These are phyloP conservation scores for Catocala nupta DNA, from an alignment of 2,888 invertebrate genomes.

Conservation along the genomic window DNA sequence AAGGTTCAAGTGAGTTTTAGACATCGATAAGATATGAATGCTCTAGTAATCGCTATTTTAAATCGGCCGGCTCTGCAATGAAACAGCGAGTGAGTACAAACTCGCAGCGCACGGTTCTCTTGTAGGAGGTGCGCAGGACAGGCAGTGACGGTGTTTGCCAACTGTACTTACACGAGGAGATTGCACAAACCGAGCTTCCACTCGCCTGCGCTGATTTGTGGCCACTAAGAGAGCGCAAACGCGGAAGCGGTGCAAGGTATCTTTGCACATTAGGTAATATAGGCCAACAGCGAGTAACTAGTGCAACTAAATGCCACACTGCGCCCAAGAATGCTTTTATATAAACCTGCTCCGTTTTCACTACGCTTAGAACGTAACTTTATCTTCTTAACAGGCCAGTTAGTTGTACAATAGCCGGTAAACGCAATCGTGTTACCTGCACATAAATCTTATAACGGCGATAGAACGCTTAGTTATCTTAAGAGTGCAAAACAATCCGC, in stretches of 20 bases:
- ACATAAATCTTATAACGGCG: background rate
- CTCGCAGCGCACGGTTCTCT: background rate
- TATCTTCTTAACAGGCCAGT: slow-evolving; percentile 29
- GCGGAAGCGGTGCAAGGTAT: slow-evolving; percentile 54
- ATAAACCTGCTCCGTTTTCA: slow-evolving; percentile 44
- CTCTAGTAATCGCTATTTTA: too few species aligned
- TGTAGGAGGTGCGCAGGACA: slow-evolving; percentile 25
- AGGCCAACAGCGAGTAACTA: slow-evolving; percentile 51
- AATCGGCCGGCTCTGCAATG: too few species aligned
- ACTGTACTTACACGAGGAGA: slow-evolving; percentile 30
- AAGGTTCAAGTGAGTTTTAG: too few species aligned
- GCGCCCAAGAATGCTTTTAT: slow-evolving; percentile 45
- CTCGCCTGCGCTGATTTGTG: slow-evolving; percentile 54
- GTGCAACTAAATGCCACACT: slow-evolving; percentile 55
- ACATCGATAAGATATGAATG: too few species aligned
- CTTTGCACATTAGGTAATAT: slow-evolving; percentile 58
- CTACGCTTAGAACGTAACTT: slow-evolving; percentile 31
- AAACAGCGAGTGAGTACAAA: too few species aligned
- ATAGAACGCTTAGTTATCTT: background rate
- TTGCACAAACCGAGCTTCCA: slow-evolving; percentile 57
- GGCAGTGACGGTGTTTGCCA: slow-evolving; percentile 41
- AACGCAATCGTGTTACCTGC: slow-evolving; percentile 26
- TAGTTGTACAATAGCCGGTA: slow-evolving; percentile 34
- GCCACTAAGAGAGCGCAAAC: slow-evolving; percentile 57
- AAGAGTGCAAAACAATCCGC: background rate